These are phyloP conservation scores for Eptesicus fuscus DNA, from an alignment of 2,113 vertebrate species.

Conservation along the genomic window DNA sequence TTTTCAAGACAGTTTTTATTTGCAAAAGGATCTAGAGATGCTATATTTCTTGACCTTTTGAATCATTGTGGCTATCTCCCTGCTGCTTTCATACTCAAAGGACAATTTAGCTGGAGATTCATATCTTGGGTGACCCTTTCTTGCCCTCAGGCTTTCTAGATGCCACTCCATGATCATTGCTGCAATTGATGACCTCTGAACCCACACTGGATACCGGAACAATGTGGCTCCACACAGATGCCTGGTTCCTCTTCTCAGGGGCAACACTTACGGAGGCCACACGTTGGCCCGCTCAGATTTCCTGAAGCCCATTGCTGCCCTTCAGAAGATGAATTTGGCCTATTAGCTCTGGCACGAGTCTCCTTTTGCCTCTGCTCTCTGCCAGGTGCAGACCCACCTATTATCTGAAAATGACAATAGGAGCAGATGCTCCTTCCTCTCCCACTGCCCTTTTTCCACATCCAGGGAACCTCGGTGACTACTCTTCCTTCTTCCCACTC, in stretches of 20 bases:
- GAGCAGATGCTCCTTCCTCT: background rate
- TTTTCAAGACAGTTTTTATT: constrained; percentile 34
- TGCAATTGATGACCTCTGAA: background rate
- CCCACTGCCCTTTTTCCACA: background rate
- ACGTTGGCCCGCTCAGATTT: background rate
- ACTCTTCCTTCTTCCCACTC: background rate
- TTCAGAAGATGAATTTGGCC: background rate
- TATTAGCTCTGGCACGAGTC: background rate
- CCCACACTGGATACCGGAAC: background rate
- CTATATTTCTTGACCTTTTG: background rate
- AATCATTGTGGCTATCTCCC: background rate
- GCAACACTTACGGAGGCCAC: background rate
- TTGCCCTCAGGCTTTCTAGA: background rate
- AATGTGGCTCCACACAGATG: background rate
- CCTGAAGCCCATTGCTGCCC: background rate
- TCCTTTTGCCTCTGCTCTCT: background rate
- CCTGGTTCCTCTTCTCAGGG: background rate
- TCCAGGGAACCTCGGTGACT: background rate
- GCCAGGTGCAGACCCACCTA: background rate
- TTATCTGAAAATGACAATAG: background rate
- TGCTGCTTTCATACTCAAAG: background rate
- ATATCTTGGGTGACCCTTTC: background rate
- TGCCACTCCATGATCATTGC: too few species aligned
- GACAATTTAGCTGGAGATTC: background rate
- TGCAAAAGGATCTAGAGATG: background rate